phyloP scores from a whole-genome alignment of 2,113 vertebrate species.

The Campylomormyrus tamandua region DNA sequence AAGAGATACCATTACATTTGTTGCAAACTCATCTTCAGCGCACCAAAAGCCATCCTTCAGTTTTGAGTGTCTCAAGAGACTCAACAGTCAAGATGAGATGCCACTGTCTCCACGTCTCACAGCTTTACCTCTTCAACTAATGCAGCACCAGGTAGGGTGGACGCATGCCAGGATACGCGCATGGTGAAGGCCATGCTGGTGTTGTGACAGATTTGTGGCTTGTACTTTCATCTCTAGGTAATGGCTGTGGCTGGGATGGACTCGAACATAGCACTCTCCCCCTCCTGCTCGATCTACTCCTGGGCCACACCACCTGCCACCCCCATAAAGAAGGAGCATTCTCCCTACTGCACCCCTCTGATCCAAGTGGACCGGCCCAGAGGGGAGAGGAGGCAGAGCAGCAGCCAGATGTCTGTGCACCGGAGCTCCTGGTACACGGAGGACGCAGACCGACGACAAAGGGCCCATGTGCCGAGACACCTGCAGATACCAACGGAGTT shows the following conservation, averaged over 20 bases:
- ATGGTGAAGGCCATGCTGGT: not conserved
- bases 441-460: slow-evolving; percentile 77
- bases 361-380: slow-evolving; percentile 86
- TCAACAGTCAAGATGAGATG: slow-evolving; percentile 85
- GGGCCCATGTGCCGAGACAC: slow-evolving; percentile 80
- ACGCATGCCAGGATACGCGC: not conserved
- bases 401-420: slow-evolving; percentile 79
- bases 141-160: slow-evolving; percentile 87
- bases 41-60: slow-evolving; percentile 90
- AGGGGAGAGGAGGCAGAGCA: slow-evolving; percentile 66
- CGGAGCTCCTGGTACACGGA: slow-evolving; percentile 98
- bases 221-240: slow-evolving; percentile 59
- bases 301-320: slow-evolving; percentile 94
- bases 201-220: not conserved
- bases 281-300: slow-evolving; percentile 84
- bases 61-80: slow-evolving; percentile 96
- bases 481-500: slow-evolving; percentile 85
- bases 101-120: slow-evolving; percentile 66
- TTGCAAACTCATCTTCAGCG: slow-evolving; percentile 53
- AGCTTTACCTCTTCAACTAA: slow-evolving; percentile 88
- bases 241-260: slow-evolving; percentile 97
- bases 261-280: slow-evolving; percentile 89
- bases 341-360: slow-evolving; percentile 83
- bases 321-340: slow-evolving; percentile 76
- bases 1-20: slow-evolving; percentile 17